These are phyloP conservation scores for Lepidochrysops patricia DNA, from an alignment of 2,888 invertebrate genomes.

Conservation along the genomic window DNA sequence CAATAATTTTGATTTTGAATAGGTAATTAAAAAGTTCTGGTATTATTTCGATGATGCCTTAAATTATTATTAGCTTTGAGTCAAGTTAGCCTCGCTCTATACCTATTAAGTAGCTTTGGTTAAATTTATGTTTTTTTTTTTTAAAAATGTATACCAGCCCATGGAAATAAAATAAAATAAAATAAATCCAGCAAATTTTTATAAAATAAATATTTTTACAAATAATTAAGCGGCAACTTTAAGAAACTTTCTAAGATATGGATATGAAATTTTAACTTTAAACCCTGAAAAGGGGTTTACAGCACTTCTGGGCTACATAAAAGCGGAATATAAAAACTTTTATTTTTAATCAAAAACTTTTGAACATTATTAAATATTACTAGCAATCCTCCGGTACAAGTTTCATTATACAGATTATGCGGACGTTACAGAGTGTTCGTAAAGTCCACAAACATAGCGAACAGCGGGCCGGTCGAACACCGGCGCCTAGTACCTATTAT, in stretches of 20 bases:
- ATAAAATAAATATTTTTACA: not conserved
- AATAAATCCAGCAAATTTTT: too few species aligned
- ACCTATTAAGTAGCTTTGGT: too few species aligned
- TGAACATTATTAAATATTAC: slow-evolving; percentile 1
- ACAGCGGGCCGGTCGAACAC: too few species aligned
- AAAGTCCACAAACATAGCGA: slow-evolving; percentile 15
- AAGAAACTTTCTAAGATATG: not conserved
- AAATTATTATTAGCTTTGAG: too few species aligned
- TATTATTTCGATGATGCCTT: too few species aligned
- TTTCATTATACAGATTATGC: slow-evolving; percentile 9
- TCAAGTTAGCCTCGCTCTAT: too few species aligned
- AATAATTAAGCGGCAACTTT: not conserved
- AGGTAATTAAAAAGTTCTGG: not conserved
- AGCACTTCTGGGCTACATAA: not conserved
- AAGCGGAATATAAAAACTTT: not conserved
- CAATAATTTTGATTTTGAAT: too few species aligned
- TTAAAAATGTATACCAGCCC: too few species aligned
- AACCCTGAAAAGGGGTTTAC: not conserved
- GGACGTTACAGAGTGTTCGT: slow-evolving; percentile 11
- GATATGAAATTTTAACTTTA: not conserved
- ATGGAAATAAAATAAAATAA: too few species aligned
- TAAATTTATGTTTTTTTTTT: too few species aligned
- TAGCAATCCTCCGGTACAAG: not conserved
- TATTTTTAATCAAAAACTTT: not conserved
- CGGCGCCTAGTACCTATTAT: too few species aligned